Evolutionary conservation across 1,140 invertebrate species (phyloP).

Genomic region (Zaprionus camerounensis): DNA sequence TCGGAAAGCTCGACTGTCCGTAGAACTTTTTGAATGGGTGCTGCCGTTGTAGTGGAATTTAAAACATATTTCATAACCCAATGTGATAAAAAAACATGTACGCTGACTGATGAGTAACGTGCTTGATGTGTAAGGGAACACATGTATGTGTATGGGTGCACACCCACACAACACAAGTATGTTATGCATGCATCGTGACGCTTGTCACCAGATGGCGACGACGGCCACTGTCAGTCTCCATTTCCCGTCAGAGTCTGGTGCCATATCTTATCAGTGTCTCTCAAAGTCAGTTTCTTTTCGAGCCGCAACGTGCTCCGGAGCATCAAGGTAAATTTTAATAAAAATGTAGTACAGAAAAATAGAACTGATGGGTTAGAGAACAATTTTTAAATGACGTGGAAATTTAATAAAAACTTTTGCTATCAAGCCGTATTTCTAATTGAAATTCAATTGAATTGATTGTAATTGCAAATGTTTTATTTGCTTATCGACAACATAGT

Average conservation of each 20-base stretch:
- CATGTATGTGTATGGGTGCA: neutral
- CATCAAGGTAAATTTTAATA: constrained; percentile 57
- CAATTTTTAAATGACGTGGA: neutral
- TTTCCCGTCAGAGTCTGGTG: constrained; percentile 62
- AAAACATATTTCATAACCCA: constrained; percentile 69
- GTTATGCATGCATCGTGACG: constrained; percentile 32
- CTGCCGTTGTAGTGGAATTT: constrained; percentile 22
- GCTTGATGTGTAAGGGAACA: neutral
- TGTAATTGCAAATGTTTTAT: constrained; percentile 11
- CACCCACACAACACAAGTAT: constrained; percentile 1
- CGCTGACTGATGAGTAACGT: constrained; percentile 43
- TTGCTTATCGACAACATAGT: constrained; percentile 16
- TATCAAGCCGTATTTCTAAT: neutral
- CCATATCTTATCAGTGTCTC: constrained; percentile 67
- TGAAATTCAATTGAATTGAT: constrained; percentile 10
- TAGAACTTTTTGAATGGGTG: neutral
- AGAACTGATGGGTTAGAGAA: neutral
- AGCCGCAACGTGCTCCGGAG: constrained; percentile 24
- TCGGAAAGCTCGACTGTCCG: neutral
- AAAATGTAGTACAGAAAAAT: constrained; percentile 18
- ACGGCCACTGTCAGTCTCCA: constrained; percentile 64
- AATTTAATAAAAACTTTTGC: neutral
- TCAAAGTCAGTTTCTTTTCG: constrained; percentile 17
- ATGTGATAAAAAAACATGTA: constrained; percentile 50
- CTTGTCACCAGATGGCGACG: constrained; percentile 60